Evolutionary conservation across 2,888 invertebrate species (phyloP).

Genomic region (Apotomis turbidana): DNA sequence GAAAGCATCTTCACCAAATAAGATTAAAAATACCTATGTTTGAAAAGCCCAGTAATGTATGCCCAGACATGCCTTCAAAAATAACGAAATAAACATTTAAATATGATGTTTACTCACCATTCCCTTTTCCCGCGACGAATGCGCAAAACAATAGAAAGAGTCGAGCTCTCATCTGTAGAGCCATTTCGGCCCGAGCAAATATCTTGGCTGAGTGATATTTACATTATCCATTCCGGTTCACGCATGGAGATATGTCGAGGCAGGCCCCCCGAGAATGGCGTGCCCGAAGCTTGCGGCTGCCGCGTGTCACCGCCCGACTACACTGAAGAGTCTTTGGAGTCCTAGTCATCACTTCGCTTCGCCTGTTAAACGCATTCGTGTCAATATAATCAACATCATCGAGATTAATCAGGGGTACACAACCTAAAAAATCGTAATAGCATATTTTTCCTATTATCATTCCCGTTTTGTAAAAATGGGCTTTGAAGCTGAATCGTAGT

Average conservation of each 20-base stretch:
- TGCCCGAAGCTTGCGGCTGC: constrained; percentile 47
- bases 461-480: too few relatives aligned
- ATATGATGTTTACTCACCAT: constrained; percentile 73
- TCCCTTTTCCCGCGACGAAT: constrained; percentile 61
- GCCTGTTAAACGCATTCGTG: constrained; percentile 70
- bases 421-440: constrained; percentile 42
- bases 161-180: constrained; percentile 68
- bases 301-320: constrained; percentile 50
- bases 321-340: constrained; percentile 41
- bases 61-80: constrained; percentile 59
- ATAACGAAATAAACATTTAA: constrained; percentile 52
- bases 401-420: constrained; percentile 59
- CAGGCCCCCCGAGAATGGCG: constrained; percentile 20
- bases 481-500: too few relatives aligned
- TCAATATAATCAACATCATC: constrained; percentile 73
- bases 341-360: constrained; percentile 60
- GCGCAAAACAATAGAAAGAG: constrained; percentile 70
- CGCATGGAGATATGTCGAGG: constrained; percentile 46
- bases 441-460: too few relatives aligned
- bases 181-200: constrained; percentile 75
- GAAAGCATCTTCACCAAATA: constrained; percentile 29
- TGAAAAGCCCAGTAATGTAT: constrained; percentile 50
- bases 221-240: constrained; percentile 73
- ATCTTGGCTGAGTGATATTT: constrained; percentile 63
- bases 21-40: constrained; percentile 36